phyloP scores from a whole-genome alignment of 1,140 invertebrate genomes.

The Papilio polyxenes region DNA sequence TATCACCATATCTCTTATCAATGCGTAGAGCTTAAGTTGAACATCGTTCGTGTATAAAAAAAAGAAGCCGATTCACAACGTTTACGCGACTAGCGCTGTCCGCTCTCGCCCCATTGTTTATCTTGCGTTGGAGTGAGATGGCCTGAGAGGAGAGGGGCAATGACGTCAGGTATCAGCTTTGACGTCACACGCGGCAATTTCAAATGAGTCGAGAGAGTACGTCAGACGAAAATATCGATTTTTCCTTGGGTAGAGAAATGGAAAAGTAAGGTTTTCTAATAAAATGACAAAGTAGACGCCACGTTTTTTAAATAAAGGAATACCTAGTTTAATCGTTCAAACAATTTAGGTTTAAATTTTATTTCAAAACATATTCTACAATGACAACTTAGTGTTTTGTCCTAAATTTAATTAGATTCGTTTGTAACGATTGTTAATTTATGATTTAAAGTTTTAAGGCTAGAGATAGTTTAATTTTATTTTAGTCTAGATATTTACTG shows the following conservation, averaged over 20 bases:
- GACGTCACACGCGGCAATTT: slow-evolving; percentile 81
- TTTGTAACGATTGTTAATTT: too few relatives aligned
- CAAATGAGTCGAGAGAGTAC: slow-evolving; percentile 67
- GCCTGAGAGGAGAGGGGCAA: slow-evolving; percentile 47
- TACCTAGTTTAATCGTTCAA: neutral
- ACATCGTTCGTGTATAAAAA: slow-evolving; percentile 62
- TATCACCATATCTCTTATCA: slow-evolving; percentile 70
- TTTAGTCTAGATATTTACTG: neutral
- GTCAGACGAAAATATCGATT: slow-evolving; percentile 72
- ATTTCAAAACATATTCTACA: neutral
- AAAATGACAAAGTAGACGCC: slow-evolving; percentile 1
- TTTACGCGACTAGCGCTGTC: slow-evolving; percentile 62
- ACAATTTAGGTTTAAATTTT: neutral
- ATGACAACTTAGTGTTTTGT: neutral
- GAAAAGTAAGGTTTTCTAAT: slow-evolving; percentile 33
- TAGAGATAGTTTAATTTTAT: neutral
- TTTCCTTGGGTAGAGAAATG: slow-evolving; percentile 46
- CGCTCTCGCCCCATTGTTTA: slow-evolving; percentile 58
- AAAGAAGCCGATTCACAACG: slow-evolving; percentile 74
- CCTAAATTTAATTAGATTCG: too few relatives aligned
- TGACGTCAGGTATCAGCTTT: slow-evolving; percentile 70
- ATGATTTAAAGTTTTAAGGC: too few relatives aligned
- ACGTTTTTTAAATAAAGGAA: slow-evolving; percentile 16
- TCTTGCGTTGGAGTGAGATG: slow-evolving; percentile 56
- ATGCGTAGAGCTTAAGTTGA: slow-evolving; percentile 61